These are phyloP conservation scores for Periphyllus acericola DNA, from an alignment of 2,888 invertebrate species.

Conservation along the genomic window DNA sequence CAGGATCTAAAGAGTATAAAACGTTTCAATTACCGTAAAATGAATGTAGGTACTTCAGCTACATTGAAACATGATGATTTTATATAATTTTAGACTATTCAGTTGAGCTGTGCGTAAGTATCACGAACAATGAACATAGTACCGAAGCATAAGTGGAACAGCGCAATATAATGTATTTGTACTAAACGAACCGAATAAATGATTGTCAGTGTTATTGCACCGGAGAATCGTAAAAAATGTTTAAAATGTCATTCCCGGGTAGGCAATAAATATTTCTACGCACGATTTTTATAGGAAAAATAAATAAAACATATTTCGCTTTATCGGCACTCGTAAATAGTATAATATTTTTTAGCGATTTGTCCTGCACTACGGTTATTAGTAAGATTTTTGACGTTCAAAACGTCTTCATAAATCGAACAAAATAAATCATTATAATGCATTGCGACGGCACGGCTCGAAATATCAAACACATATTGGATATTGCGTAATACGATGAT, in stretches of 20 bases:
- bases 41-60: neutral
- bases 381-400: neutral
- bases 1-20: neutral
- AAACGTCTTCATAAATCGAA: neutral
- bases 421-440: neutral
- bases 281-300: neutral
- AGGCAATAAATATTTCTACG: neutral
- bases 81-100: too few species aligned
- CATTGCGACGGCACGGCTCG: neutral
- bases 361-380: neutral
- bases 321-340: neutral
- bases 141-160: neutral
- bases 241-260: neutral
- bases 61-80: too few species aligned
- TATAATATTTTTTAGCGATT: neutral
- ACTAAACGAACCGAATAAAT: neutral
- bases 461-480: neutral
- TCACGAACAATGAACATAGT: too few species aligned
- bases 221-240: neutral
- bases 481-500: neutral
- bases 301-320: neutral
- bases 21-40: neutral
- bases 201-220: neutral
- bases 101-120: too few species aligned
- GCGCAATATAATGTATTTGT: neutral